phyloP scores from a whole-genome alignment of 2,113 vertebrate species.

The Zapus hudsonius region DNA sequence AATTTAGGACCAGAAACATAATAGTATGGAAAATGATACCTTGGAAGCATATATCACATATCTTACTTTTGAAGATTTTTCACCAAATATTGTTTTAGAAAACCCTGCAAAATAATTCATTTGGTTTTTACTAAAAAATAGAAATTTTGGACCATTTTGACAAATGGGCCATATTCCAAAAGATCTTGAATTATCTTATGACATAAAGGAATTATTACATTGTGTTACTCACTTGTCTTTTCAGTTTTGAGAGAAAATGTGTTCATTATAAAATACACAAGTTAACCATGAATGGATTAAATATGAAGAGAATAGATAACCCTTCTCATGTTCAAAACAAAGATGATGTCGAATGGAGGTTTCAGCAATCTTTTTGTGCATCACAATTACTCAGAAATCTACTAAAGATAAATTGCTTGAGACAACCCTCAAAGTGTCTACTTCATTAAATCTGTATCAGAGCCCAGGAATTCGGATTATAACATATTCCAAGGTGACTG shows the following conservation, averaged over 20 bases:
- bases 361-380: neutral
- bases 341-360: neutral
- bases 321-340: neutral
- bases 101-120: too few relatives aligned
- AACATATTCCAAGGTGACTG: neutral
- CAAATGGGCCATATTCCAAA: neutral
- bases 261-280: neutral
- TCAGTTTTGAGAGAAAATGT: neutral
- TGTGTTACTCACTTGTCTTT: neutral
- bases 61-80: neutral
- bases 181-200: neutral
- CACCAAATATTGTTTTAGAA: neutral
- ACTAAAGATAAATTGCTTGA: neutral
- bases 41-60: neutral
- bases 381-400: neutral
- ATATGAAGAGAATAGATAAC: neutral
- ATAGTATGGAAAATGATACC: neutral
- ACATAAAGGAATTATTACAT: neutral
- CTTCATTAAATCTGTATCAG: rapidly evolving
- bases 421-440: neutral
- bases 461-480: neutral
- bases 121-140: too few relatives aligned
- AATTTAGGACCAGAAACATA: neutral
- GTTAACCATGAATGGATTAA: neutral
- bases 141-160: neutral